Evolutionary conservation across 2,797 vertebrate genomes (phyloP).

Genomic region (Apogon hyalosoma): DNA sequence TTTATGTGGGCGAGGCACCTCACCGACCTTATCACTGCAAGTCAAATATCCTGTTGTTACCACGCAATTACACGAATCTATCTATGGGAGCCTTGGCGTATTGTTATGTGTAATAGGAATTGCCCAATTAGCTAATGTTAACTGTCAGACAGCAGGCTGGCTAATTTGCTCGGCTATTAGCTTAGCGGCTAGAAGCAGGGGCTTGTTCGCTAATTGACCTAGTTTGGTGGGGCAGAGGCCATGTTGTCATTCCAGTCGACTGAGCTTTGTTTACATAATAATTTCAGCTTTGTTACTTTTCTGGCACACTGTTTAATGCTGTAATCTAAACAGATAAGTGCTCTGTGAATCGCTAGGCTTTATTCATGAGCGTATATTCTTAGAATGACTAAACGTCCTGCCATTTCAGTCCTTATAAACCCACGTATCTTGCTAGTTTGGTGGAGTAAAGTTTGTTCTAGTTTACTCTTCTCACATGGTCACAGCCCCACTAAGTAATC

Average conservation of each 20-base stretch:
- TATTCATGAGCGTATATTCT: neutral
- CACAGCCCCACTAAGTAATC: neutral
- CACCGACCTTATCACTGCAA: neutral
- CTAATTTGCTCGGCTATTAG: constrained; percentile 71
- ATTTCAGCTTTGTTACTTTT: constrained; percentile 1
- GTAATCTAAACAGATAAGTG: neutral
- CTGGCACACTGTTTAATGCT: fast-evolving
- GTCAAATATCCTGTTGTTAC: neutral
- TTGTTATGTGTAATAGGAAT: neutral
- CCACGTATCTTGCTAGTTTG: neutral
- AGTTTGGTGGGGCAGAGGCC: constrained; percentile 65
- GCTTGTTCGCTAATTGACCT: constrained; percentile 72
- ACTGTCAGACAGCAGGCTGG: constrained; percentile 39
- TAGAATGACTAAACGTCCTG: neutral
- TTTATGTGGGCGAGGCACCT: constrained; percentile 39
- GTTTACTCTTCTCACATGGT: neutral
- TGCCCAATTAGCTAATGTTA: constrained; percentile 34
- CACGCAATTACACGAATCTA: fast-evolving
- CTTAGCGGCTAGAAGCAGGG: constrained; percentile 56
- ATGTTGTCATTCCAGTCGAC: constrained; percentile 41
- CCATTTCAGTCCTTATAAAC: neutral
- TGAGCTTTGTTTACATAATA: constrained; percentile 56
- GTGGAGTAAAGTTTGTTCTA: constrained; percentile 2
- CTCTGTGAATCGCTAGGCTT: neutral
- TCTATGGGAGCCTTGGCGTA: neutral